Conservation (phyloP, 2,113 vertebrate genomes). For the Phalacrocorax brasilianus region DNA sequence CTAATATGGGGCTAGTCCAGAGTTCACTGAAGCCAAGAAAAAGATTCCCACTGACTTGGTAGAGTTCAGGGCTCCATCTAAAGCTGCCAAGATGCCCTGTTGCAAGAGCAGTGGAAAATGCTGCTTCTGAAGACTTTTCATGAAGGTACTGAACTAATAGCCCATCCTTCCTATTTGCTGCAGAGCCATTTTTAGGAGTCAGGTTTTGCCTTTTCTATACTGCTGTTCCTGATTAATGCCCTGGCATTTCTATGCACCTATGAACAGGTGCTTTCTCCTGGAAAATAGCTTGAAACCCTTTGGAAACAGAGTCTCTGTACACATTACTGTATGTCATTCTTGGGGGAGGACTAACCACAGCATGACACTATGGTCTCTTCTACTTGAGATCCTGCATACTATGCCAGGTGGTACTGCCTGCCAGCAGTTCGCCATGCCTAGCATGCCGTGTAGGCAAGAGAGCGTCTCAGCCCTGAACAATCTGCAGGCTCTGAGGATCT, state of each 20-base stretch:
- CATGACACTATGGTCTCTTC: not conserved
- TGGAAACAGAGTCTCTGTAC: not conserved
- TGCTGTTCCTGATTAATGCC: not conserved
- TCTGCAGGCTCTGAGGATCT: not conserved
- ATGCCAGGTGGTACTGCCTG: not conserved
- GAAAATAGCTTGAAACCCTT: not conserved
- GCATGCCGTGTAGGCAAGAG: not conserved
- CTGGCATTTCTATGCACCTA: not conserved
- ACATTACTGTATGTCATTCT: not conserved
- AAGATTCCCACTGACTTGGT: not conserved
- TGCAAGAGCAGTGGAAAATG: not conserved
- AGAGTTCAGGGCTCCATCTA: not conserved
- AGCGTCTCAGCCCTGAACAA: not conserved
- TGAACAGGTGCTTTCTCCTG: not conserved
- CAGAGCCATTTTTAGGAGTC: not conserved
- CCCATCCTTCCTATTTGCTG: not conserved
- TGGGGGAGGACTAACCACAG: not conserved
- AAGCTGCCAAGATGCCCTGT: not conserved
- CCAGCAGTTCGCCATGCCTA: not conserved
- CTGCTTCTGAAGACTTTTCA: not conserved
- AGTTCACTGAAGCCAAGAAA: not conserved
- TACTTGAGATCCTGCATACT: not conserved
- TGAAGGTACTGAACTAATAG: not conserved
- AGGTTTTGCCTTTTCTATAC: not conserved
- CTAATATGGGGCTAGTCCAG: not conserved